Base-by-base conservation (phyloP, 1,140 invertebrate genomes). In the Planococcus citri region DNA sequence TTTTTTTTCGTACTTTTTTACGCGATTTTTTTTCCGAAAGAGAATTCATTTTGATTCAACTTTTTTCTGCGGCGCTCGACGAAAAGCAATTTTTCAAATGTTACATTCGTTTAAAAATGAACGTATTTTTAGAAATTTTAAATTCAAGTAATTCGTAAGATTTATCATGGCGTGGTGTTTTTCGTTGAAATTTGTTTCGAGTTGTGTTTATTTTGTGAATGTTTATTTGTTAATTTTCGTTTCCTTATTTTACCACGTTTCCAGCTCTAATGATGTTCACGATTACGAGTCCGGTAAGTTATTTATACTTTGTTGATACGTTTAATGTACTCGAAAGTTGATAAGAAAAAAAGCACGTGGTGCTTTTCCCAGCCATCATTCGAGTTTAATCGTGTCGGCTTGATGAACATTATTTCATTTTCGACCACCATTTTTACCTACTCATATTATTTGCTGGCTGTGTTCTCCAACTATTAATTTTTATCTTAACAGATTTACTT, bases 281-380 rank as follows among this genome's bases (percentile, higher is more conserved):
- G 41, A n/a, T 51, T 51, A 51, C n/a, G 41, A 51, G n/a, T 51
- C 41, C n/a, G 41, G 41, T 51, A 17, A 51, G 41, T 51, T 51
- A 20, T 14, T 33, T 33, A 33, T 33, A 33, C 12, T 33, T 33
- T 33, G 29, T 33, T 33, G 29, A 33, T 33, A 33, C 12, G 29
- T 33, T 33, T 33, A 33, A 33, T 33, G 29, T 33, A 33, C 29
- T 33, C 29, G 29, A 33, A 33, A 33, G 29, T n/a, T n/a, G n/a
- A n/a, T n/a, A n/a, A n/a, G n/a, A n/a, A n/a, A n/a, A n/a, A 33
- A 6, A 33, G 29, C 29, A 33, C 29, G 29, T 33, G 29, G 29
- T 33, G 3, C 12, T 12, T 6, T 33, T 33, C 29, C 12, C 29
- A 33, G 12, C 12, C 12, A 3, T 3, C 29, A 6, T 33, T 33